Base-by-base conservation (phyloP, 2,797 vertebrate genomes). In the Arremon aurantiirostris region DNA sequence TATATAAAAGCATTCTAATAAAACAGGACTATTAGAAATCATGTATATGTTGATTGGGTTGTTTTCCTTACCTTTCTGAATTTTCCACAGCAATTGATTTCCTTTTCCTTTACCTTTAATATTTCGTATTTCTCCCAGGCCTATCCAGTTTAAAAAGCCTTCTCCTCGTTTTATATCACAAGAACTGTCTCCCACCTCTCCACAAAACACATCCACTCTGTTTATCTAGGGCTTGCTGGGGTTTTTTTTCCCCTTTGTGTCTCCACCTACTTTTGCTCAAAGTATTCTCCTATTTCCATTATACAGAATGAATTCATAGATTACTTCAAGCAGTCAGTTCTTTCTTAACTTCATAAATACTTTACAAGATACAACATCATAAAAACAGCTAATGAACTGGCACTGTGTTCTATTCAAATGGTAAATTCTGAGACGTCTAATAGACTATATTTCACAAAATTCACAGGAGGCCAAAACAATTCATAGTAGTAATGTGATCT, bases 211-310 rank as follows among this genome's bases (percentile, higher is more conserved):
- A 76, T 26, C 18, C 16, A 30, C 8, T 59, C 26, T 30, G 6
- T 35, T 63, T 73, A 42, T 57, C 34, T 70, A 27, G 53, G 6
- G 3, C 42, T 14, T 37, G 10, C 14, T 57, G 24, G 8, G 5
- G 0, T 4, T 21, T 42, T 63, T 9, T 4, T 4, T 0, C 1
- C 1, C 19, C 10, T 5, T 27, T 16, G 12, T 3, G 3, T 53
- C 49, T 76, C 27, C 37, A 60, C 17, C 41, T 70, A 41, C 10
- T 88, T 56, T 66, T 78, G 14, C 37, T 78, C 27, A 60, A 56
- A 37, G 52, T 22, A 64, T 26, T 61, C 8, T 63, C 17, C 15
- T 61, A 47, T 63, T 66, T 87, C 49, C 15, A 68, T 53, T 61
- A 73, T 24, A 56, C 1, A 70, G n/a, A 87, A 71, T 66, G 70